phyloP scores from a whole-genome alignment of 1,140 invertebrate species.

The Rhyacophila brunnea region DNA sequence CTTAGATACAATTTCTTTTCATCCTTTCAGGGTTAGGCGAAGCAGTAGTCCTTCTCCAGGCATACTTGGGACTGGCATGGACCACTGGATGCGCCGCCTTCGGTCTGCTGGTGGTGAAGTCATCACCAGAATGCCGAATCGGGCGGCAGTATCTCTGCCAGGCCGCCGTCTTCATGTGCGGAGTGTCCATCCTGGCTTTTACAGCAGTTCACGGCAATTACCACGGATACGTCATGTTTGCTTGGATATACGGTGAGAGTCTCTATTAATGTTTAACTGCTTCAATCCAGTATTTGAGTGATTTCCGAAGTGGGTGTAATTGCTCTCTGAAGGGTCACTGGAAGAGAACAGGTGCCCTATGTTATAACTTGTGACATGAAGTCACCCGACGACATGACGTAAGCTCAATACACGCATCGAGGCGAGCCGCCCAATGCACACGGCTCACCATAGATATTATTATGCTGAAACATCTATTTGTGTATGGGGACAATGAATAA shows the following conservation, averaged over 20 bases:
- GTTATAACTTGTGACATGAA: no score
- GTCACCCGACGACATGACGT: no score
- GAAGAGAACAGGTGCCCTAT: no score
- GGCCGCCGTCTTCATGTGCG: constrained; percentile 75
- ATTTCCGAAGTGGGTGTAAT: no score
- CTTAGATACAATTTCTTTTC: background rate
- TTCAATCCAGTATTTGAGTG: no score
- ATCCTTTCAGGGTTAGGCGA: constrained; percentile 56
- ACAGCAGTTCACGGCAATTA: constrained; percentile 77
- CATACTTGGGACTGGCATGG: constrained; percentile 80
- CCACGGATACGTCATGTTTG: constrained; percentile 78
- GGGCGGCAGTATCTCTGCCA: constrained; percentile 81
- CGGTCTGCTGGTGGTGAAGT: constrained; percentile 78
- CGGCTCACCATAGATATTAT: no score
- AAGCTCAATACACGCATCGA: no score
- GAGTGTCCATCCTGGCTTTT: constrained; percentile 76
- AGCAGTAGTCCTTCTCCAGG: constrained; percentile 70
- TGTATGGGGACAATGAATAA: no score
- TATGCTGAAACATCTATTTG: no score
- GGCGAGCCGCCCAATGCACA: no score
- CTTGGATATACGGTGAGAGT: constrained; percentile 75
- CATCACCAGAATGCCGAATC: constrained; percentile 80
- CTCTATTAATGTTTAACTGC: no score
- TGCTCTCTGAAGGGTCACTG: no score
- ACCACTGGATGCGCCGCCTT: constrained; percentile 77